A percentile compares a stretch with the other conserved stretches of the same genome.
These are phyloP conservation scores for Poecile atricapillus DNA, from an alignment of 2,113 vertebrate genomes.

Conservation along the genomic window DNA sequence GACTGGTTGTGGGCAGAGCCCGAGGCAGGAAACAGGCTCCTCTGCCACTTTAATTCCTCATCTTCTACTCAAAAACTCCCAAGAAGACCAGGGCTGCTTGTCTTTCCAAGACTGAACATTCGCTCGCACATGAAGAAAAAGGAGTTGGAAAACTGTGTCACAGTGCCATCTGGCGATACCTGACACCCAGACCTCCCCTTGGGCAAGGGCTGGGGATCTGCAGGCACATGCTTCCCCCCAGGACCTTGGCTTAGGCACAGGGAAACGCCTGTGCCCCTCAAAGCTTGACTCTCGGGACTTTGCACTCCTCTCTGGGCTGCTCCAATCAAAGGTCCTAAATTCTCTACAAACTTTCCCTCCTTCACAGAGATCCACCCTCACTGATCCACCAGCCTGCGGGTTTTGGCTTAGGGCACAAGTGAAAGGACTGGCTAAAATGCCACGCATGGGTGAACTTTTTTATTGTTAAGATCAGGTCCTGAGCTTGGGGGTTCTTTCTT, in stretches of 20 bases:
- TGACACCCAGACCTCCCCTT: background rate
- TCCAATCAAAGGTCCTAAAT: background rate
- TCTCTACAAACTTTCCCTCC: background rate
- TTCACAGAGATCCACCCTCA: background rate
- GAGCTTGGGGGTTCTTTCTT: background rate
- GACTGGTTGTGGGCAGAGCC: background rate
- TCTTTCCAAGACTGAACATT: slow-evolving; percentile 34
- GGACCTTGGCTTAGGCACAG: background rate
- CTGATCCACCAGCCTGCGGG: background rate
- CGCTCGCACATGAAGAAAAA: background rate
- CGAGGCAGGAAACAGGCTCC: background rate
- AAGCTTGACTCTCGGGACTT: background rate
- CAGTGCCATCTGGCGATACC: slow-evolving; percentile 65
- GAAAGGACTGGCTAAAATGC: background rate
- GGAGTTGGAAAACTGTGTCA: slow-evolving; percentile 42
- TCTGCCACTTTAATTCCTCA: background rate
- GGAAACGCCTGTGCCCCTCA: background rate
- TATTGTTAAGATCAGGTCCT: background rate
- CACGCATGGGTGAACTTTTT: background rate
- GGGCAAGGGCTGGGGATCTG: background rate
- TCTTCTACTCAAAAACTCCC: background rate
- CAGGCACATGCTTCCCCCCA: background rate
- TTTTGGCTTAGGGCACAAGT: background rate
- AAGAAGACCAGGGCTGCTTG: background rate
- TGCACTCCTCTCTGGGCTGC: background rate